Evolutionary conservation across 2,113 vertebrate species (phyloP).

Genomic region (Narcine bancroftii): DNA sequence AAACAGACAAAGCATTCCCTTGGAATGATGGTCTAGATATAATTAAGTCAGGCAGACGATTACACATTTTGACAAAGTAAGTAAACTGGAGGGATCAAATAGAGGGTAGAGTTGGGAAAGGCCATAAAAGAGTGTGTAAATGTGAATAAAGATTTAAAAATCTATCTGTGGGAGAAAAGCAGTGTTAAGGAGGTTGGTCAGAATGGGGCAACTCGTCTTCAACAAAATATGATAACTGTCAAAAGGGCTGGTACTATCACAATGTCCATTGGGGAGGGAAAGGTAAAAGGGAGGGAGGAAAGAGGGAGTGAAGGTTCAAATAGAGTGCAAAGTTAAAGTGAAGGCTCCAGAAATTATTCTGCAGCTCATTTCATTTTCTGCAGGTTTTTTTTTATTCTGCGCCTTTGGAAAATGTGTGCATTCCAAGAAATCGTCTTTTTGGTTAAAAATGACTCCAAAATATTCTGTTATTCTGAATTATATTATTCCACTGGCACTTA

Average conservation of each 20-base stretch:
- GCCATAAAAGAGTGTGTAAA: background rate
- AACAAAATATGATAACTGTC: background rate
- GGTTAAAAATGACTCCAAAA: background rate
- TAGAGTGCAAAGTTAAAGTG: background rate
- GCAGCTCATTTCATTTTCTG: background rate
- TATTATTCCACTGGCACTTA: background rate
- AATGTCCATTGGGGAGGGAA: background rate
- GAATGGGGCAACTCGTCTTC: background rate
- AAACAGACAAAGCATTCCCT: background rate
- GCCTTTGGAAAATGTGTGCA: background rate
- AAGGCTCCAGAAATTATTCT: background rate
- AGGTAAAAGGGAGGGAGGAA: no score
- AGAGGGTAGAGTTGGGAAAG: background rate
- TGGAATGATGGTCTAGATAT: background rate
- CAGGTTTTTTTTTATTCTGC: background rate
- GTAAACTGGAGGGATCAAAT: background rate
- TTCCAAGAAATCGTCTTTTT: background rate
- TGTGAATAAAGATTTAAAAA: background rate
- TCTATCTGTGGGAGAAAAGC: background rate
- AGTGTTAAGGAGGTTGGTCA: background rate
- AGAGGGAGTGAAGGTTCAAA: no score
- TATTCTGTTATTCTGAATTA: background rate
- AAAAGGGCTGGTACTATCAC: background rate
- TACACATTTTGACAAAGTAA: background rate
- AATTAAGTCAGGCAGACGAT: background rate